Conservation (phyloP, 2,113 vertebrate genomes). For the Eupsittula cactorum region DNA sequence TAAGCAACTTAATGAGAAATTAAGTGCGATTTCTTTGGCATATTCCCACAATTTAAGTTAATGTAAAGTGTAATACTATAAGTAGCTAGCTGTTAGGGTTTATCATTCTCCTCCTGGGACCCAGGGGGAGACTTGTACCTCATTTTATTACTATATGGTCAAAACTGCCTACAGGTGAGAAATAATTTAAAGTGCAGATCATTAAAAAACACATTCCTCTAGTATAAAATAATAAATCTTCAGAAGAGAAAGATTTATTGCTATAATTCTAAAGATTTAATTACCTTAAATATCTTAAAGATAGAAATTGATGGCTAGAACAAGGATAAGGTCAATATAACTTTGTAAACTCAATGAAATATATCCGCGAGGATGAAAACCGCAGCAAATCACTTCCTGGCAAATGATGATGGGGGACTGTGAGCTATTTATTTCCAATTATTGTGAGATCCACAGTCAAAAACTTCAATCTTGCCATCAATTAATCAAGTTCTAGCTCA, state of each 20-base stretch:
- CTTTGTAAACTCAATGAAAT: constrained; percentile 44
- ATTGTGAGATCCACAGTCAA: not conserved
- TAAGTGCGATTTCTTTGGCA: not conserved
- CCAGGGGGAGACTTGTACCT: not conserved
- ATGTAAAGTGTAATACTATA: not conserved
- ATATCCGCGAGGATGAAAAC: constrained; percentile 2
- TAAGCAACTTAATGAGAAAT: not conserved
- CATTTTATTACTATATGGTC: not conserved
- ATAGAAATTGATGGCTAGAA: constrained; percentile 32
- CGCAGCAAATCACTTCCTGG: not conserved
- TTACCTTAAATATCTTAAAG: constrained; percentile 15
- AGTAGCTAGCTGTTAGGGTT: not conserved
- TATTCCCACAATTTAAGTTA: not conserved
- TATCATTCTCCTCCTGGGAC: not conserved
- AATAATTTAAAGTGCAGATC: constrained; percentile 40
- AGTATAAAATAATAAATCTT: constrained; percentile 43
- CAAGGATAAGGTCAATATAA: constrained; percentile 45
- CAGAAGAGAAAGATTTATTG: not conserved
- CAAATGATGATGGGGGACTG: not conserved
- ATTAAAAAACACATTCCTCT: constrained; percentile 23
- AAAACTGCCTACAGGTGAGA: constrained; percentile 25
- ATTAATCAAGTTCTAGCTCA: not conserved
- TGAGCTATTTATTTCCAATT: not conserved
- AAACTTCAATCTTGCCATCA: not conserved
- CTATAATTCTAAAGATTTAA: constrained; percentile 23